Base-by-base conservation (phyloP, 1,140 invertebrate genomes). In the Contarinia nasturtii region DNA sequence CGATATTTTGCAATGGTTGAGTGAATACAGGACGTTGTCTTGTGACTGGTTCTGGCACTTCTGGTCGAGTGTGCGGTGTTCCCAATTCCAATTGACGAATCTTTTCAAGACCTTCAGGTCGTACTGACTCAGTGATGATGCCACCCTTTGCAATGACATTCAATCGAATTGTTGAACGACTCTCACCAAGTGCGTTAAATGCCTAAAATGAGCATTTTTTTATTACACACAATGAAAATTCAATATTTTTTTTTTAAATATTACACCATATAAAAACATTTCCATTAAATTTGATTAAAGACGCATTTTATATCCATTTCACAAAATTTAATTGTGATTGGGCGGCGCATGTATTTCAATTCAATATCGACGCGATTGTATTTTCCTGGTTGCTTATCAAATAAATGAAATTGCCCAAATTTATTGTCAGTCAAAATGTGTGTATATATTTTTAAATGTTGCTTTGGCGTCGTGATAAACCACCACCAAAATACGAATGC, bases 61-160 rank as follows among this genome's bases (percentile, higher is more conserved):
- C 85, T n/a, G 81, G 80, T 51, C 80, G 74, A 57, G 79, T 81
- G 64, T 80, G 81, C 7, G 82, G 82, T 55, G 78, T 74, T 46
- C 74, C 74, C 44, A 80, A 80, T 67, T 98, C 95, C 50, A 98
- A 71, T 62, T 91, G 76, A 50, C 83, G 77, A 54, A 98, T 93
- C 61, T 94, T 92, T 48, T 93, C 87, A 55, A 94, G 73, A 51
- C 92, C 92, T 70, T 96, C 91, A 7, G 93, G 93, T 60, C 93
- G 76, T 67, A 94, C 89, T 33, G 91, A 88, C 55, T 97, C 93
- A 55, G 81, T 71, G 60, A 96, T 92, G 51, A 98, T 88, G 53
- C 74, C 86, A 47, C 86, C 82, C 58, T 84, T 82, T 48, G 82
- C 80, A 69, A 82, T 80, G 57, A 91, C 86, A 45, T 71, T 75